These are phyloP conservation scores for Mastigias papua DNA, from an alignment of 30 jellyfish, hydroid and myxozoan species.

Conservation along the genomic window DNA sequence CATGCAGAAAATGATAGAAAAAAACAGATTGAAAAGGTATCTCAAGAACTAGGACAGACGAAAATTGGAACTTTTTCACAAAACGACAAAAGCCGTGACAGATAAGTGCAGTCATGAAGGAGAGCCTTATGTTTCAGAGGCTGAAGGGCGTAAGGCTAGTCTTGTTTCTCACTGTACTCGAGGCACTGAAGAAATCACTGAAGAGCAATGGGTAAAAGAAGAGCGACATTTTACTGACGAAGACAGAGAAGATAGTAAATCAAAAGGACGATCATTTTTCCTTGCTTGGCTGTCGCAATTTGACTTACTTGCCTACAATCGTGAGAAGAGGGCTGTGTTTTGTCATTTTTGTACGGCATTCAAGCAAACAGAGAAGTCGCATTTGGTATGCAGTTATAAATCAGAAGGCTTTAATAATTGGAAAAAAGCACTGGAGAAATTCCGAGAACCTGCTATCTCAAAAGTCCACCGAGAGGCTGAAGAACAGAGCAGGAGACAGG, in stretches of 20 bases:
- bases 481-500: constrained; percentile 38
- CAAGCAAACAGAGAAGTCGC: constrained; percentile 41
- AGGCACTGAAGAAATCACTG: constrained; percentile 19
- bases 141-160: constrained; percentile 9
- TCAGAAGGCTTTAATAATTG: constrained; percentile 26
- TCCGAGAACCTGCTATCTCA: constrained; percentile 41
- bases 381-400: constrained; percentile 16
- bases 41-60: constrained; percentile 51
- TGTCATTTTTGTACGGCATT: constrained; percentile 47
- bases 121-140: constrained; percentile 13
- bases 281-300: constrained; percentile 7
- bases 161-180: not conserved
- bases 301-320: constrained; percentile 20
- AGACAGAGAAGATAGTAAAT: not conserved
- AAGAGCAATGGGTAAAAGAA: constrained; percentile 38
- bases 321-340: constrained; percentile 39
- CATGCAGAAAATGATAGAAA: constrained; percentile 34
- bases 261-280: constrained; percentile 10
- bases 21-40: constrained; percentile 33
- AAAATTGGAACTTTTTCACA: constrained; percentile 33
- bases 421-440: constrained; percentile 49
- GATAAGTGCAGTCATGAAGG: constrained; percentile 8
- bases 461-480: constrained; percentile 31
- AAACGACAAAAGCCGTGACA: constrained; percentile 47
- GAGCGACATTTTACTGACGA: constrained; percentile 31